These are phyloP conservation scores for Phalanger gymnotis DNA, from an alignment of 2,797 vertebrate species.

Conservation along the genomic window DNA sequence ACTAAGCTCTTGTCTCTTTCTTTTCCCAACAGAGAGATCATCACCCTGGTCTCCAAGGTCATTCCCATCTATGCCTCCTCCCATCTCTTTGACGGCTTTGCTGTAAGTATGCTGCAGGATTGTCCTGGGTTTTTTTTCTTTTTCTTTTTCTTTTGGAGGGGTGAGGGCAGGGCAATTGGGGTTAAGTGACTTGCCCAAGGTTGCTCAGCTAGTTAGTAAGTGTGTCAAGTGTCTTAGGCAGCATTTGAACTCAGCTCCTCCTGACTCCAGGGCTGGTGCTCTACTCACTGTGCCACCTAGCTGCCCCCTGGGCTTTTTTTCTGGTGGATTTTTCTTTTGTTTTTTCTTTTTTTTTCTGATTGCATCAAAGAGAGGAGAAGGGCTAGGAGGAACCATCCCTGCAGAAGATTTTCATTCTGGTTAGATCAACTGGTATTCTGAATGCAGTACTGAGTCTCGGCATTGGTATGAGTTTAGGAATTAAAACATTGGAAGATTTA, in stretches of 20 bases:
- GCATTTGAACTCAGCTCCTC: too few species aligned
- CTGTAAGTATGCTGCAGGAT: slow-evolving; percentile 79
- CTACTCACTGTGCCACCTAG: too few species aligned
- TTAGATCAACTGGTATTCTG: background rate
- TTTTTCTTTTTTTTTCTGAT: background rate
- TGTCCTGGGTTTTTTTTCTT: background rate
- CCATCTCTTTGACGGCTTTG: slow-evolving; percentile 84
- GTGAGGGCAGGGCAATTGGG: too few species aligned
- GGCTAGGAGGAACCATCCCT: too few species aligned
- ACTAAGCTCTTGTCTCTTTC: slow-evolving; percentile 3
- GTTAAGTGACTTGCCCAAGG: too few species aligned
- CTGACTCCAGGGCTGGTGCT: too few species aligned
- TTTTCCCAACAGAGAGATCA: slow-evolving; percentile 81
- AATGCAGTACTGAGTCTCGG: background rate
- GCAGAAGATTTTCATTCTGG: background rate
- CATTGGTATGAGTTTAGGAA: background rate
- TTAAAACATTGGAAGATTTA: background rate
- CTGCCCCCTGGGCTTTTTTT: background rate
- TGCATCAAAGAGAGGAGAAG: background rate
- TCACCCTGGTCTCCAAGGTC: slow-evolving; percentile 83
- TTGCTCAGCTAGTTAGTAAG: too few species aligned
- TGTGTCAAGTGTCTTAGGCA: too few species aligned
- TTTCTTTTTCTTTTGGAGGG: too few species aligned
- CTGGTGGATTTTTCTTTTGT: background rate
- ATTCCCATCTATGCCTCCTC: slow-evolving; percentile 83